Evolutionary conservation across 2,113 vertebrate genomes (phyloP).

Genomic region (Callaeas wilsoni): DNA sequence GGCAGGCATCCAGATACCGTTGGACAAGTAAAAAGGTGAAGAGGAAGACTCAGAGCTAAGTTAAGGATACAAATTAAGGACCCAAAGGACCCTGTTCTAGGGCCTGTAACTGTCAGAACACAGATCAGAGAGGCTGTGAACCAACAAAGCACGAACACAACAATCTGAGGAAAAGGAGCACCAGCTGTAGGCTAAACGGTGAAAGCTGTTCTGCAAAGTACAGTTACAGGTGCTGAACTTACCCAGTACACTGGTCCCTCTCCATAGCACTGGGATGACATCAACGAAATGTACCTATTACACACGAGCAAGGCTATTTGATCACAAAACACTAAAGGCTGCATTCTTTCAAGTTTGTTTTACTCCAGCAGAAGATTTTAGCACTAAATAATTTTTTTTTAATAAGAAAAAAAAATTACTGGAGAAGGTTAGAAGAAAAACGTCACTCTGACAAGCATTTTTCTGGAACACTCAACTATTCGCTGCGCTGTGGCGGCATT

Average conservation of each 20-base stretch:
- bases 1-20: background rate
- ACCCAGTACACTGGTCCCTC: accelerated
- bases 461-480: background rate
- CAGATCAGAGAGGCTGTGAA: background rate
- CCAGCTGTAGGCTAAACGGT: accelerated
- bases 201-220: accelerated
- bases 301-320: accelerated
- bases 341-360: background rate
- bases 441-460: background rate
- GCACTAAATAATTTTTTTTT: accelerated
- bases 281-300: accelerated
- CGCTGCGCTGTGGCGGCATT: background rate
- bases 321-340: background rate
- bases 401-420: background rate
- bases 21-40: background rate
- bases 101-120: background rate
- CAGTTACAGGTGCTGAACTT: background rate
- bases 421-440: background rate
- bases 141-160: accelerated
- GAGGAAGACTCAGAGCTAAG: background rate
- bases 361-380: background rate
- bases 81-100: background rate
- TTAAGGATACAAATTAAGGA: background rate
- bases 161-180: background rate
- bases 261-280: background rate